phyloP scores from a whole-genome alignment of 2,888 invertebrate species.

The Itoplectis maculator region DNA sequence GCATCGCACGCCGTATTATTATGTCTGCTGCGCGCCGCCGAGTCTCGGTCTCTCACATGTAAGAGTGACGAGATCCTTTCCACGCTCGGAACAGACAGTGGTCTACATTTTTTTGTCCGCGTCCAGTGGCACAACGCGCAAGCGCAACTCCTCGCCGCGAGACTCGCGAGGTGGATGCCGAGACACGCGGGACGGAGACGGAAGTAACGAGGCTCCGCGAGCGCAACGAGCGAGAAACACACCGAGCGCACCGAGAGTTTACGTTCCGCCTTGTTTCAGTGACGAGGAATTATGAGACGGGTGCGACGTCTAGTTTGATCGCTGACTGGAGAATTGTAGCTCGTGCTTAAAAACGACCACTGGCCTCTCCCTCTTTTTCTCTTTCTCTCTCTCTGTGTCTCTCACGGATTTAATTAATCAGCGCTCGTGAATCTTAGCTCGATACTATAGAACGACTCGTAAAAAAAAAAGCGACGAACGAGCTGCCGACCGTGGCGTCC shows the following conservation, averaged over 20 bases:
- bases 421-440: conserved; percentile 32
- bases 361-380: conserved; percentile 13
- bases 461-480: neutral
- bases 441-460: conserved; percentile 4
- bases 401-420: conserved; percentile 43
- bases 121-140: conserved; percentile 1
- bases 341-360: conserved; percentile 20
- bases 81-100: conserved; percentile 18
- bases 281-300: conserved; percentile 30
- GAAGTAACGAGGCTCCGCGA: neutral
- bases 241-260: neutral
- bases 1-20: conserved; percentile 16
- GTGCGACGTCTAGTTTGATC: conserved; percentile 26
- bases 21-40: neutral
- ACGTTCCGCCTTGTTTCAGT: neutral
- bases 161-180: too few relatives aligned
- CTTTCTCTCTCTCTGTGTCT: too few relatives aligned
- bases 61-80: conserved; percentile 19
- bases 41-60: neutral
- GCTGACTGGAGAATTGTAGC: neutral
- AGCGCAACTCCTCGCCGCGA: neutral
- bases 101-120: conserved; percentile 15
- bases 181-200: neutral
- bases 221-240: neutral
- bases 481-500: conserved; percentile 1